phyloP scores from a whole-genome alignment of 2,113 vertebrate genomes.

The Lathamus discolor region DNA sequence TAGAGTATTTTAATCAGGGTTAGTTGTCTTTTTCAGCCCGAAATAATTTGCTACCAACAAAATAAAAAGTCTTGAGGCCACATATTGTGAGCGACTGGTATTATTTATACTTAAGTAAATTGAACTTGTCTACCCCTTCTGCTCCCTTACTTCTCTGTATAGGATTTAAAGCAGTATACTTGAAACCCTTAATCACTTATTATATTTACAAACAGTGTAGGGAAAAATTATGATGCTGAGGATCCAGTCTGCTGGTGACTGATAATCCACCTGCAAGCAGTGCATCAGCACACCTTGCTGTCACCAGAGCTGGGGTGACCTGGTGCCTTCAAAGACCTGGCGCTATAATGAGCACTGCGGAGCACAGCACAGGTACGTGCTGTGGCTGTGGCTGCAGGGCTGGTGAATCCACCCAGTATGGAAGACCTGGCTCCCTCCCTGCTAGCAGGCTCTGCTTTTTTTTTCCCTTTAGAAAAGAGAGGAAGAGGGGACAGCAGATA shows the following conservation, averaged over 20 bases:
- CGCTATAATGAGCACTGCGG: not conserved
- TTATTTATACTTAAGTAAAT: not conserved
- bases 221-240: not conserved
- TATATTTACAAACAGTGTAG: not conserved
- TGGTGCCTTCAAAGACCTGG: not conserved
- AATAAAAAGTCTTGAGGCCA: not conserved
- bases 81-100: not conserved
- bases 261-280: not conserved
- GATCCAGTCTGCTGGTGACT: not conserved
- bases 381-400: not conserved
- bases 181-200: not conserved
- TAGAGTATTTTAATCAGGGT: not conserved
- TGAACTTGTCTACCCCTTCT: not conserved
- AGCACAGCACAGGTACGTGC: not conserved
- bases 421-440: not conserved
- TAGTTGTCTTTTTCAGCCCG: not conserved
- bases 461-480: not conserved
- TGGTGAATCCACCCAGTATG: not conserved
- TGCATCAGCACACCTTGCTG: not conserved
- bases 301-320: not conserved
- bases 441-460: not conserved
- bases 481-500: not conserved
- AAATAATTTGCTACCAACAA: not conserved
- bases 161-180: not conserved
- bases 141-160: rapidly evolving